Percentiles rank a stretch among this genome's conserved stretches.
These are phyloP conservation scores for Stigmatopora nigra DNA, from an alignment of 2,113 vertebrate species.

Conservation along the genomic window DNA sequence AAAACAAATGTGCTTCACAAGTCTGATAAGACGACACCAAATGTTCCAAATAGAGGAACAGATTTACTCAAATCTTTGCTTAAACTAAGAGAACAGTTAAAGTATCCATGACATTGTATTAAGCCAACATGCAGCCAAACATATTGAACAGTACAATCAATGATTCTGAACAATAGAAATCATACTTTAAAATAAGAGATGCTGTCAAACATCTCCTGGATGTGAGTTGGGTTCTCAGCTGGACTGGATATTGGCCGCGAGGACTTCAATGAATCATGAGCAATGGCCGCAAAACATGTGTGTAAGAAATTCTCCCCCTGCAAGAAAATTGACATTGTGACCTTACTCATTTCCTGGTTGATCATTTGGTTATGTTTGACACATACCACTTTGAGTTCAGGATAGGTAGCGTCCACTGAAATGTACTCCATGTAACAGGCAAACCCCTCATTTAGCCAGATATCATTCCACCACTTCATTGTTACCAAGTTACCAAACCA, in stretches of 20 bases:
- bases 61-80: background rate
- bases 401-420: slow-evolving; percentile 64
- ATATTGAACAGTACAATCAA: background rate
- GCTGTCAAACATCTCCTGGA: slow-evolving; percentile 75
- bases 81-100: background rate
- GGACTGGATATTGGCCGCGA: slow-evolving; percentile 70
- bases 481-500: slow-evolving; percentile 74
- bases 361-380: background rate
- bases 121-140: background rate
- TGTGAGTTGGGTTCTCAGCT: slow-evolving; percentile 73
- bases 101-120: background rate
- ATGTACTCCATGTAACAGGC: slow-evolving; percentile 70
- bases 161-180: background rate
- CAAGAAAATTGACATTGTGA: slow-evolving; percentile 20
- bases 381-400: slow-evolving; percentile 62
- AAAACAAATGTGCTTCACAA: background rate
- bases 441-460: slow-evolving; percentile 71
- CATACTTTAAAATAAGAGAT: slow-evolving; percentile 75
- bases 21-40: background rate
- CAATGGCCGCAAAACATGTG: slow-evolving; percentile 67
- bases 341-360: background rate
- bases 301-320: slow-evolving; percentile 70
- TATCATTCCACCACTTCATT: slow-evolving; percentile 71
- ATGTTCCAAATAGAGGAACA: background rate
- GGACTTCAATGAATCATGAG: slow-evolving; percentile 70